Base-by-base conservation (phyloP, 2,888 invertebrate species). In the Drosophila antonietae region DNA sequence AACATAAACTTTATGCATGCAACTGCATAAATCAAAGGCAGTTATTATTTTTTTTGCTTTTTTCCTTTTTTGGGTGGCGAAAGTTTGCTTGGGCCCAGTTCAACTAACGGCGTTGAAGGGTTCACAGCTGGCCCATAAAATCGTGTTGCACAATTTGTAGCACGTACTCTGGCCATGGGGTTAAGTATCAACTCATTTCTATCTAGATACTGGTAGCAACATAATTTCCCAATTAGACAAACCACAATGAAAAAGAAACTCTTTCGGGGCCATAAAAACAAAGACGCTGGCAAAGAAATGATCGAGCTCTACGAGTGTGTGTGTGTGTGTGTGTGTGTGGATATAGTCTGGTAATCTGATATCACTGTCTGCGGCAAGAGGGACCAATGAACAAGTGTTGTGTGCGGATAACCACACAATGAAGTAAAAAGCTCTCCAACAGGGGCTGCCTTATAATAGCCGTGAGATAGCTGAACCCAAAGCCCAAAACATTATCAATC, bases 211-310 rank as follows among this genome's bases (percentile, higher is more conserved):
- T 49, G 49, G 60, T 31, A 53, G 63, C 61, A 74, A 70, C 61
- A 80, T 72, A 64, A 83, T 80, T 81, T 83, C 57, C 70, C 81
- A 83, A 86, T 81, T 81, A 83, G 81, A 80, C 65, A 76, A 78
- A 74, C 78, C 74, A 57, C 68, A 73, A 72, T 10, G 41, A 41
- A 52, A 61, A 49, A 56, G 20, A 39, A 23, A 57, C 20, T 56
- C 43, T 28, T 37, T 44, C 35, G 52, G 41, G 23, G 46, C 57
- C 57, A 61, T 55, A 71, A 74, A 65, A 10, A 52, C 46, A 33
- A 57, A 47, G 20, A 49, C 39, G 33, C 33, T 53, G 47, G 23
- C 46, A n/a, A 41, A 64, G 41, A 56, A 47, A 18, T 14, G 43
- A 47, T 47, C 47, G 28, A 35, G 53, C 7, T 28, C 5, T 9